These are phyloP conservation scores for Mystacornis crossleyi DNA, from an alignment of 2,113 vertebrate species.

Conservation along the genomic window DNA sequence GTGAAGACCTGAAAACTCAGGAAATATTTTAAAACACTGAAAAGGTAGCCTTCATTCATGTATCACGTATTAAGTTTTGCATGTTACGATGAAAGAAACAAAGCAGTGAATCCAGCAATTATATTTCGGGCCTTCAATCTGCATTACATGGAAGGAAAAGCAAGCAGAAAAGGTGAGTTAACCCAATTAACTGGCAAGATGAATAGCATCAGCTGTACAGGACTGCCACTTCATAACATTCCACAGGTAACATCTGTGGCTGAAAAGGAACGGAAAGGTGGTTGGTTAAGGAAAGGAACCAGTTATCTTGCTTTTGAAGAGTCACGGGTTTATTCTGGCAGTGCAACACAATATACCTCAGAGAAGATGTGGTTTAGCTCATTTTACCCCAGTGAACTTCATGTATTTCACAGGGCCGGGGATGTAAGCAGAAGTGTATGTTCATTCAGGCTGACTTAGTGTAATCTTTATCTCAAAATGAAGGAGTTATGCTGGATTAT, in stretches of 20 bases:
- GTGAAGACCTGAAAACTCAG: not conserved
- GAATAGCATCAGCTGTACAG: not conserved
- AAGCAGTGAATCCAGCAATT: not conserved
- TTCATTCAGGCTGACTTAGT: not conserved
- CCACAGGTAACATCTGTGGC: not conserved
- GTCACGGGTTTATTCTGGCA: not conserved
- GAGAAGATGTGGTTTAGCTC: not conserved
- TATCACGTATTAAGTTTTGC: not conserved
- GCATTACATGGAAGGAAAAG: not conserved
- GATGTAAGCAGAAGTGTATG: not conserved
- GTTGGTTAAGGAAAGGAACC: not conserved
- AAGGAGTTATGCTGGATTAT: not conserved
- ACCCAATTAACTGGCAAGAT: not conserved
- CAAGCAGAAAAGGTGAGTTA: not conserved
- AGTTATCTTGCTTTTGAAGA: not conserved
- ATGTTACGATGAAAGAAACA: not conserved
- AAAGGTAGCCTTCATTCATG: not conserved
- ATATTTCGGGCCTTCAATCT: not conserved
- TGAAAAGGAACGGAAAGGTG: not conserved
- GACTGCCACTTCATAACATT: not conserved
- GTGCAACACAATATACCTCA: not conserved
- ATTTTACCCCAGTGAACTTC: not conserved
- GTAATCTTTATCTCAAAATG: not conserved
- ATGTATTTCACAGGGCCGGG: not conserved
- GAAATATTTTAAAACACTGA: not conserved